Percentiles rank a stretch among this genome's conserved stretches.
Evolutionary conservation across 2,888 invertebrate species (phyloP).

Genomic region (Steinernema hermaphroditum): DNA sequence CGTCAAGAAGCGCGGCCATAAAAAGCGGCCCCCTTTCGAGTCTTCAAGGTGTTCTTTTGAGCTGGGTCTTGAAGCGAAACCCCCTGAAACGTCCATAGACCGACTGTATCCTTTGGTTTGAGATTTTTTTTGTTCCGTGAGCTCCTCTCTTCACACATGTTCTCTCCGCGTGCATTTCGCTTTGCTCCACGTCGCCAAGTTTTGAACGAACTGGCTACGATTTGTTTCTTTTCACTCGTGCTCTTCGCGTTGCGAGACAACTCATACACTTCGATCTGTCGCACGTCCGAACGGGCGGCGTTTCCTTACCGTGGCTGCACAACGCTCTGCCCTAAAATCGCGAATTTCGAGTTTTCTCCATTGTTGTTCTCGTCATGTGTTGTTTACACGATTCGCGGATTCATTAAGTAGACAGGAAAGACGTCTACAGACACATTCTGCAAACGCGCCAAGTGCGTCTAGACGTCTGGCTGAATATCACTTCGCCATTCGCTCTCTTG

Average conservation of each 20-base stretch:
- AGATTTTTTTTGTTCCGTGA: too few species aligned
- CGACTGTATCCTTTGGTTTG: too few species aligned
- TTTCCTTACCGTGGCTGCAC: background rate
- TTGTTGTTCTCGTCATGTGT: background rate
- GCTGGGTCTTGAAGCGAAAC: too few species aligned
- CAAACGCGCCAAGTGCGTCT: background rate
- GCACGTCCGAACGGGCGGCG: background rate
- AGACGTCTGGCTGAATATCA: too few species aligned
- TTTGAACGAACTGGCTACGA: too few species aligned
- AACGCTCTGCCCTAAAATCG: constrained; percentile 18
- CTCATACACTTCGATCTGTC: background rate
- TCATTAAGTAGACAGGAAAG: background rate
- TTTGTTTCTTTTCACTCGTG: background rate
- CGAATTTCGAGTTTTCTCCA: background rate
- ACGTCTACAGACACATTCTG: background rate
- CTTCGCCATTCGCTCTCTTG: background rate
- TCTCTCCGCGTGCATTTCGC: too few species aligned
- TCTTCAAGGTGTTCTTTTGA: too few species aligned
- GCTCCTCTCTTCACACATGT: too few species aligned
- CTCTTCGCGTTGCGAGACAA: background rate
- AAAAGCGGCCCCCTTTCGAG: too few species aligned
- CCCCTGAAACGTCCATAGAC: too few species aligned
- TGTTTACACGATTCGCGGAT: background rate
- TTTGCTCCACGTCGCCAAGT: too few species aligned
- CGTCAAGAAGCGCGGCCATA: too few species aligned